A percentile compares a stretch with the other conserved stretches of the same genome.
Conservation (phyloP, 2,797 vertebrate species). For the Centropyge bicolor region DNA sequence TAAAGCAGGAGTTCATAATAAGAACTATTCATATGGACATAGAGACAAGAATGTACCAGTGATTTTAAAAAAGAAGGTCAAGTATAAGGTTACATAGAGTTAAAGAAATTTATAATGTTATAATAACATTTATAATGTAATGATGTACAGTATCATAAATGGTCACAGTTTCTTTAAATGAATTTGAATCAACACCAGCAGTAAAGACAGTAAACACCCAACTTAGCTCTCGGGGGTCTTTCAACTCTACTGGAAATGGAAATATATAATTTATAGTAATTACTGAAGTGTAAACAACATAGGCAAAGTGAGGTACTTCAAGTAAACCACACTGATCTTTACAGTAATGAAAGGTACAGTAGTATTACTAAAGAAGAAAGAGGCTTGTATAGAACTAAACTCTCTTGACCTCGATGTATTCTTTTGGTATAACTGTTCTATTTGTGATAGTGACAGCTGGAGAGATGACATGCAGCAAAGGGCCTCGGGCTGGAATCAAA, state of each 20-base stretch:
- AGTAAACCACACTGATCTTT: neutral
- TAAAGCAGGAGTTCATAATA: neutral
- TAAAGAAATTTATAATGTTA: too few species aligned
- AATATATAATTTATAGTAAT: neutral
- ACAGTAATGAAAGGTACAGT: neutral
- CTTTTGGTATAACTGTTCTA: too few species aligned
- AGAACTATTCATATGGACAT: neutral
- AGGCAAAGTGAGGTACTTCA: neutral
- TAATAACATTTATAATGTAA: too few species aligned
- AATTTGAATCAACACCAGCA: neutral
- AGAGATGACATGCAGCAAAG: too few species aligned
- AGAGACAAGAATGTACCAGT: too few species aligned
- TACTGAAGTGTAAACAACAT: neutral
- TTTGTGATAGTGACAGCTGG: too few species aligned
- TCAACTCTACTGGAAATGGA: accelerated
- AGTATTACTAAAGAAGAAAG: neutral
- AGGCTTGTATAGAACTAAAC: neutral
- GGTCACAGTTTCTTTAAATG: neutral
- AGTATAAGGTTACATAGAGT: too few species aligned
- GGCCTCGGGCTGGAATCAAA: too few species aligned
- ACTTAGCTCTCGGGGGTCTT: too few species aligned
- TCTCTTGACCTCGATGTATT: neutral
- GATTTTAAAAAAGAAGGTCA: neutral
- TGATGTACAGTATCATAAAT: too few species aligned
- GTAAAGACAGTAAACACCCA: neutral